Base-by-base conservation (phyloP, 2,113 vertebrate genomes). In the Eleginops maclovinus region DNA sequence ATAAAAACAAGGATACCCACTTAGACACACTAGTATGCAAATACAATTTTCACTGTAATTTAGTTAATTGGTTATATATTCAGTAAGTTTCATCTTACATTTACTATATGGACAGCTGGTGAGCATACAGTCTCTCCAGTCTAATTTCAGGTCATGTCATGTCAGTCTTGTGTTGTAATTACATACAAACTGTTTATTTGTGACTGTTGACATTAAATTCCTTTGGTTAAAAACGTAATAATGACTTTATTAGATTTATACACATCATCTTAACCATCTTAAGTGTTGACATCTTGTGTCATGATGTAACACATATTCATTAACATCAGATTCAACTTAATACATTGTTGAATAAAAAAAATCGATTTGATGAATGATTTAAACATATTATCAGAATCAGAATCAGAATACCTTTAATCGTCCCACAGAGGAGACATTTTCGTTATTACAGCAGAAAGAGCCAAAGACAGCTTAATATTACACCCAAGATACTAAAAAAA, bases 201-300 rank as follows among this genome's bases (percentile, higher is more conserved):
- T 36, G 55, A 7, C 40, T 54, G 9, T 46, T 26, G 21, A 14
- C 11, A 47, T 50, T 1, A 50, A 44, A n/a, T 75, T 24, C 28
- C 67, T 14, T 36, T 54, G 12, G 21, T 71, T 54, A n/a, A n/a
- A n/a, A n/a, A n/a, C n/a, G n/a, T n/a, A n/a, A n/a, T n/a, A n/a
- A n/a, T n/a, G n/a, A n/a, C n/a, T n/a, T n/a, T n/a, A 26, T 71
- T 77, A 65, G 24, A 69, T 54, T 47, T 53, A 44, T 3, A 71
- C 16, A 21, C 40, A 1, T 19, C 24, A 50, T 36, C 15, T 40
- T 53, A 12, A 17, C 10, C n/a, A n/a, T n/a, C n/a, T n/a, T n/a
- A 54, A 11, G 14, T 26, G 11, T 46, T 12, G 36, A 11, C 19
- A 13, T 49, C 10, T 24, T 47, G 26, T 49, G 6, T 1, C 28